Base-by-base conservation (phyloP, 2,797 vertebrate genomes). In the Sebastes trivittatus region DNA sequence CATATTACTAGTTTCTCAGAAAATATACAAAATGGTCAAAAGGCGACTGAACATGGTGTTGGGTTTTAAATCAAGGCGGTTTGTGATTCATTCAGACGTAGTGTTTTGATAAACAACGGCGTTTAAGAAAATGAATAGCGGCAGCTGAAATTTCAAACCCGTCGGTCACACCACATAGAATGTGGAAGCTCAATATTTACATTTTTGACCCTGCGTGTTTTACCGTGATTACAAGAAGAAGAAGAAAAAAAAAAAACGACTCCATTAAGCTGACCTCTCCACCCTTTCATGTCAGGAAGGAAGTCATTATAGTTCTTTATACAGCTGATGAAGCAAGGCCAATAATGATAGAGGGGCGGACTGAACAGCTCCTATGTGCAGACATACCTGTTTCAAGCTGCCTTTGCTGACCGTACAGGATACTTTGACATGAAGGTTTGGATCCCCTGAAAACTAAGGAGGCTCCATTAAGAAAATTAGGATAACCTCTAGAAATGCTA, bases 241-340 rank as follows among this genome's bases (percentile, higher is more conserved):
- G 38, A 38, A 38, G 5, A 56, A 89, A 72, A 83, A 25, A 76
- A 82, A 89, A 77, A 83, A 76, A 61, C 2, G 14, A 80, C 87
- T 93, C 93, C 86, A 94, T 94, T 94, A 92, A 75, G 66, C 77
- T 94, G 94, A 95, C 93, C 91, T 90, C 88, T 84, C 58, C 85
- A 88, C 92, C 81, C 89, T 92, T 94, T 95, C 83, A 95, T 93
- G 93, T 93, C 93, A 95, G 95, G 95, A 95, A 95, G 94, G 94
- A 96, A 96, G 93, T 93, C 88, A 95, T 96, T 95, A 93, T 71
- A 90, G 92, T 86, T 89, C 90, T 93, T 93, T 94, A 93, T 89
- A 92, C 93, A 95, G 95, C 95, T 92, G 93, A 95, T 84, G 82
- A 90, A 89, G 92, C 87, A 87, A 90, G 83, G 90, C 87, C 89